Evolutionary conservation across 2,113 vertebrate species (phyloP).

Genomic region (Hippocampus mohnikei): DNA sequence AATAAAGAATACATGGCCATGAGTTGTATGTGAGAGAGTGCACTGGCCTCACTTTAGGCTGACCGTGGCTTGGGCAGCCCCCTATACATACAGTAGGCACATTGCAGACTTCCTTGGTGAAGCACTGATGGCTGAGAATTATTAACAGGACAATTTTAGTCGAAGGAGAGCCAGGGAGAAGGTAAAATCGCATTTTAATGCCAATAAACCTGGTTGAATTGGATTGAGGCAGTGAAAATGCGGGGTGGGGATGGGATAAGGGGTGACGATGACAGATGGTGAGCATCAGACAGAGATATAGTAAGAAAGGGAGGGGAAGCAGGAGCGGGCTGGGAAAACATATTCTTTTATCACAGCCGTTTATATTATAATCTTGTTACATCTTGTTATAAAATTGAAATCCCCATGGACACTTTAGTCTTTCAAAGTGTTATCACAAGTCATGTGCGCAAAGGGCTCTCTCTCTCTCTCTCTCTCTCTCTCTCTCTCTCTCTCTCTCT

Average conservation of each 20-base stretch:
- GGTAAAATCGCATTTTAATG: slow-evolving; percentile 62
- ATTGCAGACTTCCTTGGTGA: slow-evolving; percentile 23
- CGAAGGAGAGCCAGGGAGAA: slow-evolving; percentile 41
- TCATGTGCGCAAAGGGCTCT: not conserved
- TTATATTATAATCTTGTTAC: slow-evolving; percentile 7
- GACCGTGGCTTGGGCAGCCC: slow-evolving; percentile 16
- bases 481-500: not conserved
- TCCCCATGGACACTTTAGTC: not conserved
- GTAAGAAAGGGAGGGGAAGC: not conserved
- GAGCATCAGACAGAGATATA: slow-evolving; percentile 53
- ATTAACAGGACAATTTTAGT: slow-evolving; percentile 46
- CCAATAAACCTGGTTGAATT: slow-evolving; percentile 64
- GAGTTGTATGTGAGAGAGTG: slow-evolving; percentile 22
- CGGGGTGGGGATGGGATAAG: slow-evolving; percentile 47
- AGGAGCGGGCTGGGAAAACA: not conserved
- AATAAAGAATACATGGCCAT: slow-evolving; percentile 39
- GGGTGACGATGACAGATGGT: slow-evolving; percentile 58
- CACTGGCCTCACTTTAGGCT: slow-evolving; percentile 10
- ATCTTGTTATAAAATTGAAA: not conserved
- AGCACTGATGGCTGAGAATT: slow-evolving; percentile 34
- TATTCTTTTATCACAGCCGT: slow-evolving; percentile 1
- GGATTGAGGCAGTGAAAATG: slow-evolving; percentile 55
- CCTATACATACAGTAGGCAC: not conserved
- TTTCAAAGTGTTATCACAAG: slow-evolving; percentile 2
- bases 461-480: not conserved